Evolutionary conservation across 53 echinoderm and acorn worm genomes (phyloP).

Genomic region (Echinometra lucunter): DNA sequence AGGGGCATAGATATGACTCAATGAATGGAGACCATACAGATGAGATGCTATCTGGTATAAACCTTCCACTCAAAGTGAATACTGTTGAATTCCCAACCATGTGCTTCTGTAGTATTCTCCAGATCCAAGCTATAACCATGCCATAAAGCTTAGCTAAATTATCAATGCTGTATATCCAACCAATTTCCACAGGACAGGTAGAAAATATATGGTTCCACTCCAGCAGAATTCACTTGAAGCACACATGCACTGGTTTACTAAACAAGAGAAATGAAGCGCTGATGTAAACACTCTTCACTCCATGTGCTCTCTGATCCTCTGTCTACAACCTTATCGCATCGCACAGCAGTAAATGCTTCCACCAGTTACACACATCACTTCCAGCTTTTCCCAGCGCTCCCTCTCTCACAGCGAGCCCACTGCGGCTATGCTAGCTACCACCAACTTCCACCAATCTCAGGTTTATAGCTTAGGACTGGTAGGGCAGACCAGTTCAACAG

Average conservation of each 20-base stretch:
- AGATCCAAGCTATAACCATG: conserved; percentile 9
- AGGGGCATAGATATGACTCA: neutral
- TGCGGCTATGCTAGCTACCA: neutral
- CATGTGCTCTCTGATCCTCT: conserved; percentile 46
- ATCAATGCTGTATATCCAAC: conserved; percentile 24
- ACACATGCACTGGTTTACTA: neutral
- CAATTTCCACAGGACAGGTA: neutral
- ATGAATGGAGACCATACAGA: neutral
- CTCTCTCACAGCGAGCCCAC: conserved; percentile 14
- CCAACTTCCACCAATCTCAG: conserved; percentile 34
- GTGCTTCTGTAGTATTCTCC: neutral
- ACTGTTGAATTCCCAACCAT: neutral
- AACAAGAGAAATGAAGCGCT: conserved; percentile 8
- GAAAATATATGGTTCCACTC: neutral
- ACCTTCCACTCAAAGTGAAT: neutral
- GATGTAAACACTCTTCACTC: conserved; percentile 57
- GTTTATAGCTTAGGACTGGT: neutral
- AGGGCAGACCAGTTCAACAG: neutral
- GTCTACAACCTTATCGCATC: conserved; percentile 45
- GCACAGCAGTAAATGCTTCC: conserved; percentile 50
- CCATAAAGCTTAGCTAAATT: neutral
- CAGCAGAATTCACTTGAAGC: neutral
- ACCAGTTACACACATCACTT: conserved; percentile 57
- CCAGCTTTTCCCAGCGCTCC: conserved; percentile 42
- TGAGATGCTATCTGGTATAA: neutral